Conservation (phyloP, 2,113 vertebrate genomes). For the Carassius carassius region DNA sequence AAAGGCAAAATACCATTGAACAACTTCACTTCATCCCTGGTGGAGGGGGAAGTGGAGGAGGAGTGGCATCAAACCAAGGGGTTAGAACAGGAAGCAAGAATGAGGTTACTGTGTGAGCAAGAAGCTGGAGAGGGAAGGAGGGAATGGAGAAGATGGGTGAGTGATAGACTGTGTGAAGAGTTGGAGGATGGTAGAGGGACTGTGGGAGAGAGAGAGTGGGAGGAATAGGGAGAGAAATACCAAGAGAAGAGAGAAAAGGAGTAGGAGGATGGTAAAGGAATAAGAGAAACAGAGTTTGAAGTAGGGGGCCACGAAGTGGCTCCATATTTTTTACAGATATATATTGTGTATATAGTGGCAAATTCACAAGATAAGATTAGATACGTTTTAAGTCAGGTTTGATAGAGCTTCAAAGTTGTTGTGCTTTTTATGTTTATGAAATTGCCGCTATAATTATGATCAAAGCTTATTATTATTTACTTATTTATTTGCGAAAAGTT, state of each 20-base stretch:
- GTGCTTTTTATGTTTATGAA: constrained; percentile 55
- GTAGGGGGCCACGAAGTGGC: constrained; percentile 6
- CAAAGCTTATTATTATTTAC: constrained; percentile 30
- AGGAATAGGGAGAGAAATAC: too few species aligned
- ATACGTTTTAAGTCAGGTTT: constrained; percentile 35
- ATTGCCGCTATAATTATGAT: constrained; percentile 53
- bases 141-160: constrained; percentile 28
- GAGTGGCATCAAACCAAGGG: constrained; percentile 76
- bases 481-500: constrained; percentile 59
- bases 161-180: constrained; percentile 19
- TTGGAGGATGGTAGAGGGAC: constrained; percentile 43
- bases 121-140: constrained; percentile 24
- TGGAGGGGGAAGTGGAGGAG: constrained; percentile 69
- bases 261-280: constrained; percentile 42
- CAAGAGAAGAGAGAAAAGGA: too few species aligned
- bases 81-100: constrained; percentile 86
- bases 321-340: constrained; percentile 30
- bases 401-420: constrained; percentile 46
- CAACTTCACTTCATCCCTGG: constrained; percentile 91
- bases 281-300: constrained; percentile 25
- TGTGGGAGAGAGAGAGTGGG: too few species aligned
- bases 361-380: constrained; percentile 22
- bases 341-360: constrained; percentile 36
- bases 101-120: constrained; percentile 85
- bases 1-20: constrained; percentile 90